Conservation (phyloP, 1,140 invertebrate species). For the Thrips palmi region DNA sequence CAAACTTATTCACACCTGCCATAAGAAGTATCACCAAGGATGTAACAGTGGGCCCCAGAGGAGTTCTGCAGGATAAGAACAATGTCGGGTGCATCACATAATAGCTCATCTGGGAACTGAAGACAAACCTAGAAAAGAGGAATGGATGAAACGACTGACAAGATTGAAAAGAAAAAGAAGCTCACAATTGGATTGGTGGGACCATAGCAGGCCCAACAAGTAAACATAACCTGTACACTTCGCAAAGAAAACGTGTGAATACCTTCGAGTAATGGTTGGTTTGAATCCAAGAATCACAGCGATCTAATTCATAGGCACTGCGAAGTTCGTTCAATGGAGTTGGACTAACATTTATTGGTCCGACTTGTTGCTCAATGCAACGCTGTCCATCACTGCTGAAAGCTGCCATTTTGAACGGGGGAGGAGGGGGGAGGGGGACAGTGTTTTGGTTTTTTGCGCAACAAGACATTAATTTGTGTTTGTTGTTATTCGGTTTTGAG, state of each 20-base stretch:
- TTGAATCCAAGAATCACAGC: constrained; percentile 45
- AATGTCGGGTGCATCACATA: constrained; percentile 49
- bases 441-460: constrained; percentile 19
- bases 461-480: too few relatives aligned
- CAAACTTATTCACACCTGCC: constrained; percentile 47
- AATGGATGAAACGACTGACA: constrained; percentile 12
- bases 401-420: too few relatives aligned
- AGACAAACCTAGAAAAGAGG: constrained; percentile 57
- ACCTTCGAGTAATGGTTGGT: constrained; percentile 43
- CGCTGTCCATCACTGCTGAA: background rate
- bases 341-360: constrained; percentile 8
- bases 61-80: constrained; percentile 38
- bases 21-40: constrained; percentile 84
- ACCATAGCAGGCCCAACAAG: constrained; percentile 5
- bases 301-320: constrained; percentile 27
- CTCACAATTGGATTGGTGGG: constrained; percentile 2
- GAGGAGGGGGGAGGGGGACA: too few relatives aligned
- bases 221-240: background rate
- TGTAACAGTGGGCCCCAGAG: constrained; percentile 44
- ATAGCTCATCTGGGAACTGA: constrained; percentile 75
- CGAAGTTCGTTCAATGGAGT: background rate
- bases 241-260: constrained; percentile 16
- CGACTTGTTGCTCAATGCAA: background rate
- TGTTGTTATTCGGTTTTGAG: too few relatives aligned
- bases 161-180: constrained; percentile 13